Percentiles rank a stretch among this genome's conserved stretches.
These are phyloP conservation scores for Polymixis flavicincta DNA, from an alignment of 2,888 invertebrate species.

Conservation along the genomic window DNA sequence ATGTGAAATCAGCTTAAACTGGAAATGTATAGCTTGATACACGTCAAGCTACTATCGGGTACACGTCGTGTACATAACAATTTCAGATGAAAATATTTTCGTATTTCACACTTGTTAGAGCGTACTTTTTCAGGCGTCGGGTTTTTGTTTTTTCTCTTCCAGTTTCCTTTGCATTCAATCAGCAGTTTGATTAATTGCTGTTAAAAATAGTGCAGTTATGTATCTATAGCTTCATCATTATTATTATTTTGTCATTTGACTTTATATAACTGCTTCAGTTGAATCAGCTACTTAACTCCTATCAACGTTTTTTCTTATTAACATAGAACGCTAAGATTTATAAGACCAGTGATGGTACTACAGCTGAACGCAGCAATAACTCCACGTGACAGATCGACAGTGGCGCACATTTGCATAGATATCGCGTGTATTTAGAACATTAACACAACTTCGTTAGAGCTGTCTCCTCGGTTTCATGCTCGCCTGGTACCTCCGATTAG, in stretches of 20 bases:
- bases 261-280: not conserved
- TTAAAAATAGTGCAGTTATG: not conserved
- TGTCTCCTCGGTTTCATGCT: slow-evolving; percentile 42
- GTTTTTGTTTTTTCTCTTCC: not conserved
- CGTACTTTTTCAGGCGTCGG: too few relatives aligned
- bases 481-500: slow-evolving; percentile 65
- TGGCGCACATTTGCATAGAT: slow-evolving; percentile 53
- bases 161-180: not conserved
- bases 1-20: too few relatives aligned
- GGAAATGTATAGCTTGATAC: too few relatives aligned
- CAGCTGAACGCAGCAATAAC: slow-evolving; percentile 33
- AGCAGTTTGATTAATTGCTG: not conserved
- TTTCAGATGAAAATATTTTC: too few relatives aligned
- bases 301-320: not conserved
- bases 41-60: too few relatives aligned
- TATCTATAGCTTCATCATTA: not conserved
- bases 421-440: slow-evolving; percentile 64
- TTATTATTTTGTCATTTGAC: not conserved
- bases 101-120: too few relatives aligned
- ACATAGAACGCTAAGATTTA: slow-evolving; percentile 20
- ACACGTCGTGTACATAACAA: too few relatives aligned
- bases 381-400: slow-evolving; percentile 54
- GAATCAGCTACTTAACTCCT: not conserved
- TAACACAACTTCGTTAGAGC: slow-evolving; percentile 59
- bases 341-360: slow-evolving; percentile 8